Conservation (phyloP, 92 coral and sea anemone species). For the Palythoa caribaeorum region DNA sequence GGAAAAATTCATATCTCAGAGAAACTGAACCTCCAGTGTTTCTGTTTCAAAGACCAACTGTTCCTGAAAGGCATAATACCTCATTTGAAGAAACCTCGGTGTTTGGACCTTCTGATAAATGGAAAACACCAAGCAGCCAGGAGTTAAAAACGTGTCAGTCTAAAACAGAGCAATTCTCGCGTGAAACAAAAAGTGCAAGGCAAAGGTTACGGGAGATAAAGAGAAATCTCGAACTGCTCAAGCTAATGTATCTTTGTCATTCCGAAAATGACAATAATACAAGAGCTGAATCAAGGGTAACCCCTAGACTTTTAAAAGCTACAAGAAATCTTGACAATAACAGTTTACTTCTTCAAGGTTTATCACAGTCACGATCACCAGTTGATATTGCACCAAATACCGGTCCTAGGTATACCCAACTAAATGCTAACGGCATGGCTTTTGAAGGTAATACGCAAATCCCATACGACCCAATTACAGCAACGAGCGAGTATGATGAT, state of each 20-base stretch:
- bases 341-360: not conserved
- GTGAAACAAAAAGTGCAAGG: not conserved
- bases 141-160: constrained; percentile 14
- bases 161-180: not conserved
- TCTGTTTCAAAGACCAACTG: not conserved
- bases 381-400: not conserved
- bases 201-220: constrained; percentile 23
- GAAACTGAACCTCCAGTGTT: not conserved
- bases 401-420: not conserved
- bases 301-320: not conserved
- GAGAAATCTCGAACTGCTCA: constrained; percentile 24
- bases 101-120: constrained; percentile 19
- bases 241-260: not conserved
- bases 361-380: not conserved
- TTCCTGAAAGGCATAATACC: not conserved
- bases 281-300: not conserved
- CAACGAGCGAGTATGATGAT: not conserved
- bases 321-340: not conserved
- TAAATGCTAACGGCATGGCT: not conserved
- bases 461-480: not conserved
- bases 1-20: not conserved
- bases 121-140: constrained; percentile 37
- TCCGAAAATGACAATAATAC: not conserved
- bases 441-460: not conserved
- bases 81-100: constrained; percentile 27